Percentiles rank a stretch among this genome's conserved stretches.
These are phyloP conservation scores for Nemoura dubitans DNA, from an alignment of 2,888 invertebrate genomes.

Conservation along the genomic window DNA sequence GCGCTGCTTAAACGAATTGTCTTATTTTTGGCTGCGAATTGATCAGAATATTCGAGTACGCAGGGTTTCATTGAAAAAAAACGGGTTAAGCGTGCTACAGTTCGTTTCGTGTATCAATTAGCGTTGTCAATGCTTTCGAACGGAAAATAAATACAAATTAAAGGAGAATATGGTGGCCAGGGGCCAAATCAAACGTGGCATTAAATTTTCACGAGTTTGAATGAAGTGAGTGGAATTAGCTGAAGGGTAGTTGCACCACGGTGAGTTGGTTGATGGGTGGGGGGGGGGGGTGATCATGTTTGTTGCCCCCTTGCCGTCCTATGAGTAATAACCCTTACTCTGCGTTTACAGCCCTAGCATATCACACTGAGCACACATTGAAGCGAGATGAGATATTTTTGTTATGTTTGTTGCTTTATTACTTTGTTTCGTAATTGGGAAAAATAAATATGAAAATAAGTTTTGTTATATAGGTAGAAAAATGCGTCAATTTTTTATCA, in stretches of 20 bases:
- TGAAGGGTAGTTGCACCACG: conserved; percentile 19
- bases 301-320: conserved; percentile 31
- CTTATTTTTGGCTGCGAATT: not conserved
- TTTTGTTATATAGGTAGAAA: no score
- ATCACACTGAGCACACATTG: not conserved
- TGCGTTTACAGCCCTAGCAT: not conserved
- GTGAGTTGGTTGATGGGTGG: conserved; percentile 24
- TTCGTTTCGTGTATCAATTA: conserved; percentile 15
- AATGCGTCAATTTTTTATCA: no score
- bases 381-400: not conserved
- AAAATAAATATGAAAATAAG: no score
- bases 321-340: conserved; percentile 1
- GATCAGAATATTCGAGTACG: not conserved
- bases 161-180: conserved; percentile 41
- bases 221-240: conserved; percentile 47
- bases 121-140: conserved; percentile 40
- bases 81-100: not conserved
- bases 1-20: not conserved
- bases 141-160: conserved; percentile 49
- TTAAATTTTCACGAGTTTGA: conserved; percentile 49
- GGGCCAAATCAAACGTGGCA: conserved; percentile 49
- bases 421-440: no score
- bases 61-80: not conserved
- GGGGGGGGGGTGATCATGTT: conserved; percentile 45
- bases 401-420: not conserved